A percentile compares a stretch with the other conserved stretches of the same genome.
phyloP scores from a whole-genome alignment of 2,888 invertebrate genomes.

The Phasia obesa region DNA sequence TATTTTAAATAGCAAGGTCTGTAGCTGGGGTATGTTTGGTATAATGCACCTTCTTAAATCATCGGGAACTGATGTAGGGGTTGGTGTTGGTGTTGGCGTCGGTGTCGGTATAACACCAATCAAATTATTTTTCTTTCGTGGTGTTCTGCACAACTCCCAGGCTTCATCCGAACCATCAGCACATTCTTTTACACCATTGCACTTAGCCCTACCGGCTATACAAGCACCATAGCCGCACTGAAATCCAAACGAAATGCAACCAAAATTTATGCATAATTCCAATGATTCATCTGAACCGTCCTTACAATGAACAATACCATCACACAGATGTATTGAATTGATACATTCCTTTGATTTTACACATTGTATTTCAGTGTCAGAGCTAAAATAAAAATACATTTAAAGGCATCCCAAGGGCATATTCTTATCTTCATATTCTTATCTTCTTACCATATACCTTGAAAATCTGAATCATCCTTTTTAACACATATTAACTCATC shows the following conservation, averaged over 20 bases:
- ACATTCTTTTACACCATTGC: slow-evolving; percentile 81
- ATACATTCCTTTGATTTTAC: slow-evolving; percentile 76
- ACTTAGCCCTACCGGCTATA: slow-evolving; percentile 61
- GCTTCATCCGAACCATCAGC: slow-evolving; percentile 76
- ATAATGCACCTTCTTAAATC: slow-evolving; percentile 19
- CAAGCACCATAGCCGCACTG: slow-evolving; percentile 76
- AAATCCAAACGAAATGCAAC: slow-evolving; percentile 83
- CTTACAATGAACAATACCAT: slow-evolving; percentile 76
- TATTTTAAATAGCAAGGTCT: slow-evolving; percentile 16
- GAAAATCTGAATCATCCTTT: slow-evolving; percentile 36
- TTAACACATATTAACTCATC: slow-evolving; percentile 69
- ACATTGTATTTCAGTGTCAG: slow-evolving; percentile 71
- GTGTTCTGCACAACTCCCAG: slow-evolving; percentile 44
- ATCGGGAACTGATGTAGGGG: background rate
- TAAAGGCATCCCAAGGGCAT: background rate
- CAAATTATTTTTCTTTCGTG: slow-evolving; percentile 4
- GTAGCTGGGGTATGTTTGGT: slow-evolving; percentile 16
- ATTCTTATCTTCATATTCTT: background rate
- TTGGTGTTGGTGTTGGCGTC: background rate
- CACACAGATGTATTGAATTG: slow-evolving; percentile 73
- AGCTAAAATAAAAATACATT: slow-evolving; percentile 4
- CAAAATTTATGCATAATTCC: slow-evolving; percentile 65
- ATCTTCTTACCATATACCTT: slow-evolving; percentile 64
- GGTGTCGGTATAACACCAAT: background rate
- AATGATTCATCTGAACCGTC: slow-evolving; percentile 79